These are phyloP conservation scores for Asteroscopus sphinx DNA, from an alignment of 2,888 invertebrate genomes.

Conservation along the genomic window DNA sequence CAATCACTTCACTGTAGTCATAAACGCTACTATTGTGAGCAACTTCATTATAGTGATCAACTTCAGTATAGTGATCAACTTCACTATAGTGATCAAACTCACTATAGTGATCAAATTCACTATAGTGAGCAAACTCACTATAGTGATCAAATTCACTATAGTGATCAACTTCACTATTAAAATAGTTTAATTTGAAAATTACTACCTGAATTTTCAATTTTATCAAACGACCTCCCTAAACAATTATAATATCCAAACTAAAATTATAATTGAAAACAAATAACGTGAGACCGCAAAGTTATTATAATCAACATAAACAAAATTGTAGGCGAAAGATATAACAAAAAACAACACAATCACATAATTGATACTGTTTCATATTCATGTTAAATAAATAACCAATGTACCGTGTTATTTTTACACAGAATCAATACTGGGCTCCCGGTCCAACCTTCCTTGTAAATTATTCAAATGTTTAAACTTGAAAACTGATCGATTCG, in stretches of 20 bases:
- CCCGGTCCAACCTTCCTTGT: slow-evolving; percentile 49
- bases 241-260: slow-evolving; percentile 8
- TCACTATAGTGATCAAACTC: too few relatives aligned
- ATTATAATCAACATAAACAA: slow-evolving; percentile 17
- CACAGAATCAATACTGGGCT: slow-evolving; percentile 60
- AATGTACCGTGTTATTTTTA: slow-evolving; percentile 58
- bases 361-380: slow-evolving; percentile 39
- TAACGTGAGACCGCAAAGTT: slow-evolving; percentile 13
- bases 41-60: too few relatives aligned
- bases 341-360: slow-evolving; percentile 19
- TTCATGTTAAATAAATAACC: slow-evolving; percentile 42
- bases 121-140: too few relatives aligned
- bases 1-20: too few relatives aligned
- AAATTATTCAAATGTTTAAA: slow-evolving; percentile 66
- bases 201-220: slow-evolving; percentile 11
- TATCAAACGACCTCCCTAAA: neutral
- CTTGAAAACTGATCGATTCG: slow-evolving; percentile 46
- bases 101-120: too few relatives aligned
- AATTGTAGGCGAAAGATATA: slow-evolving; percentile 7
- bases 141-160: too few relatives aligned
- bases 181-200: too few relatives aligned
- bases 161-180: too few relatives aligned
- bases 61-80: too few relatives aligned
- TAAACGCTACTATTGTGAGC: too few relatives aligned
- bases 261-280: slow-evolving; percentile 32